Evolutionary conservation across 1,140 invertebrate genomes (phyloP).

Genomic region (Trichonephila inaurata): DNA sequence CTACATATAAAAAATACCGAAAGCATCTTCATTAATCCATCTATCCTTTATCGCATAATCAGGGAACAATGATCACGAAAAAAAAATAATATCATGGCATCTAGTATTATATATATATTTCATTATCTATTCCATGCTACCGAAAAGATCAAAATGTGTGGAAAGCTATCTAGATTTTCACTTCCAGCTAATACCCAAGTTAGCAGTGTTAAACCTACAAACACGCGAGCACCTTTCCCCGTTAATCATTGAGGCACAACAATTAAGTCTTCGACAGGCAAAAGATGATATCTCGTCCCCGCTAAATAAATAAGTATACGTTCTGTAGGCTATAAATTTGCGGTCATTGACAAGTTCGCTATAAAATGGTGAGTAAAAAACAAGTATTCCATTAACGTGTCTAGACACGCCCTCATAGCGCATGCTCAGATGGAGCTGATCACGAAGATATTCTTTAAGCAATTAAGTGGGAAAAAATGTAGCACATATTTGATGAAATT

Average conservation of each 20-base stretch:
- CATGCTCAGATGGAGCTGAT: not conserved
- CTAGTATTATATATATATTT: not conserved
- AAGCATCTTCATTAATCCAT: too few relatives aligned
- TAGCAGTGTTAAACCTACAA: not conserved
- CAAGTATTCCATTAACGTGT: slow-evolving; percentile 14
- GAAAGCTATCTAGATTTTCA: not conserved
- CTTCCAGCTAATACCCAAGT: not conserved
- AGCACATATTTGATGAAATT: too few relatives aligned
- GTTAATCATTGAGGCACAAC: not conserved
- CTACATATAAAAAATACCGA: too few relatives aligned
- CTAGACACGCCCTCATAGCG: slow-evolving; percentile 37
- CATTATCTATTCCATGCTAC: not conserved
- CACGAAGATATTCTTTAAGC: slow-evolving; percentile 15
- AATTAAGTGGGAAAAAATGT: slow-evolving; percentile 35
- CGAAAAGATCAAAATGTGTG: not conserved
- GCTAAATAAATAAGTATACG: slow-evolving; percentile 59
- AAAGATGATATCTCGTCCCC: slow-evolving; percentile 52
- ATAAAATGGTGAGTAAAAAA: not conserved
- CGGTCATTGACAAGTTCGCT: slow-evolving; percentile 39
- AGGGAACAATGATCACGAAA: not conserved
- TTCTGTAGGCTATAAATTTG: slow-evolving; percentile 28
- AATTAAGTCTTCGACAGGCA: slow-evolving; percentile 49
- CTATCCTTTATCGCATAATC: too few relatives aligned
- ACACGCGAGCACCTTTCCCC: not conserved
- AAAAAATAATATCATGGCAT: not conserved